Conservation (phyloP, 2,888 invertebrate species). For the Alviniconcha strummeri region DNA sequence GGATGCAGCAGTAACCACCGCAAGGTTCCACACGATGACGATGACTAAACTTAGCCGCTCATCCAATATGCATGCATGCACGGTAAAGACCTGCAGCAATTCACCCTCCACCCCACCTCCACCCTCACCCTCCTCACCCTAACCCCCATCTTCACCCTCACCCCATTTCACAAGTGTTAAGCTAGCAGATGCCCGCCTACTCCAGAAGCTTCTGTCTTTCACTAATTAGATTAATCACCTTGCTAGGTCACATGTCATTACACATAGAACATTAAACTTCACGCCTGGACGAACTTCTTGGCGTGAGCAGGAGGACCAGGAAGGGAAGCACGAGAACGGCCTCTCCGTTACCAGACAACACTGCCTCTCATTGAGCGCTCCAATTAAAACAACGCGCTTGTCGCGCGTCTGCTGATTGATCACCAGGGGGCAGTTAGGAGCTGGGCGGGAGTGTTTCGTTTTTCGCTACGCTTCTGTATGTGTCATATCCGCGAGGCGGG, state of each 20-base stretch:
- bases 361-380: slow-evolving; percentile 5
- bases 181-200: background rate
- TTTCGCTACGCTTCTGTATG: background rate
- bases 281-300: slow-evolving; percentile 15
- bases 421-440: background rate
- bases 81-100: too few species aligned
- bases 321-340: background rate
- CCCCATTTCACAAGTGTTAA: too few species aligned
- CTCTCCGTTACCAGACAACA: background rate
- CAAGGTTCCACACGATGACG: too few species aligned
- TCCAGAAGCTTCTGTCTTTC: background rate
- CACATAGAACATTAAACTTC: slow-evolving; percentile 36
- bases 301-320: background rate
- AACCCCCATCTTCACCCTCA: background rate
- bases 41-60: too few species aligned
- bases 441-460: too few species aligned
- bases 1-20: too few species aligned
- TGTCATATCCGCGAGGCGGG: slow-evolving; percentile 2
- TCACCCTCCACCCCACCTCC: too few species aligned
- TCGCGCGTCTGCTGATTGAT: slow-evolving; percentile 2
- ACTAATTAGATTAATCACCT: slow-evolving; percentile 35
- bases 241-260: slow-evolving; percentile 36
- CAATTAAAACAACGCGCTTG: slow-evolving; percentile 3
- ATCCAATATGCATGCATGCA: too few species aligned
- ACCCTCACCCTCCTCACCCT: background rate